phyloP scores from a whole-genome alignment of 2,797 vertebrate species.

The Sebastes vulpes region DNA sequence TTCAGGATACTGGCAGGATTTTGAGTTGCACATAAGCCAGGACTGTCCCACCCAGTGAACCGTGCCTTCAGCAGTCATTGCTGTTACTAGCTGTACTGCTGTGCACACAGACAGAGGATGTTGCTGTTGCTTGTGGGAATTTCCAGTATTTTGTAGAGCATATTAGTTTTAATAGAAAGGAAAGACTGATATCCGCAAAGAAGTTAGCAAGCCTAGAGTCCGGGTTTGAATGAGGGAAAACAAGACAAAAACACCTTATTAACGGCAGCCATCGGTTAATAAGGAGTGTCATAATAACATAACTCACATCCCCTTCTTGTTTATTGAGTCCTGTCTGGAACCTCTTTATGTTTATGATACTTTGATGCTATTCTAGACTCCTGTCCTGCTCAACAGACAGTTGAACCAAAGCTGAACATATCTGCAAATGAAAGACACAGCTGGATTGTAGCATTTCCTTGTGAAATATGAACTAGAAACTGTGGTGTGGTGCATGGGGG shows the following conservation, averaged over 20 bases:
- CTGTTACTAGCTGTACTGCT: slow-evolving; percentile 34
- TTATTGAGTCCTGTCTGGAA: slow-evolving; percentile 8
- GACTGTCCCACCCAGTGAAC: slow-evolving; percentile 61
- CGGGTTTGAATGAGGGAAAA: background rate
- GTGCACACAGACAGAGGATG: slow-evolving; percentile 3
- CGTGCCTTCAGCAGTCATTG: slow-evolving; percentile 34
- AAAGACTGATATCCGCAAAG: background rate
- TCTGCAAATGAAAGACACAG: slow-evolving; percentile 12
- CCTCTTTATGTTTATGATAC: background rate
- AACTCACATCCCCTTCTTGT: slow-evolving; percentile 11
- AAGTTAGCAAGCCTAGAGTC: background rate
- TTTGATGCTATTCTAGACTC: slow-evolving; percentile 3
- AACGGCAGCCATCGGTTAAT: background rate
- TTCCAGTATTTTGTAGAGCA: slow-evolving; percentile 26
- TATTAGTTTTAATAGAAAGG: slow-evolving; percentile 3
- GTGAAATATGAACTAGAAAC: slow-evolving; percentile 43
- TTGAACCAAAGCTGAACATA: background rate
- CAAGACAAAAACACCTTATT: background rate
- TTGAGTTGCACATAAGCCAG: slow-evolving; percentile 47
- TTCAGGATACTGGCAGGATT: slow-evolving; percentile 44
- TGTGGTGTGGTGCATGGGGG: background rate
- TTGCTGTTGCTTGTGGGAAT: slow-evolving; percentile 29
- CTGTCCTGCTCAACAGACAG: slow-evolving; percentile 3
- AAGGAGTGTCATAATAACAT: background rate
- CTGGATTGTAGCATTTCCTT: slow-evolving; percentile 32